These are phyloP conservation scores for Cephonodes hylas DNA, from an alignment of 2,888 invertebrate species.

Conservation along the genomic window DNA sequence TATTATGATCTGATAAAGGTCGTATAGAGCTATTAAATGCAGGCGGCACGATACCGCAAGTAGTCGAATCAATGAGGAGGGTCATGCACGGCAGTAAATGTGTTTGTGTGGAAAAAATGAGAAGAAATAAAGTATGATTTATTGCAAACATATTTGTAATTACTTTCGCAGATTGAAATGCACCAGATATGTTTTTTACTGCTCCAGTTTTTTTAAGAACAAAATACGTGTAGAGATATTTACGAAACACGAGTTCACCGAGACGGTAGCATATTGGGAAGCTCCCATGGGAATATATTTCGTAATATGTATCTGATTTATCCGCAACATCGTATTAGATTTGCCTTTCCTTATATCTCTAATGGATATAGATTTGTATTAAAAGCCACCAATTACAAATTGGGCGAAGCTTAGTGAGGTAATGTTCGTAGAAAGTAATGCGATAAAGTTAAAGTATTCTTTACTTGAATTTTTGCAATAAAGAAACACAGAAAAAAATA, in stretches of 20 bases:
- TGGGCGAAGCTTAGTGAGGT: neutral
- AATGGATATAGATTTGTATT: neutral
- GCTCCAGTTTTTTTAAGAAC: neutral
- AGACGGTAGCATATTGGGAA: neutral
- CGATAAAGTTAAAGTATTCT: neutral
- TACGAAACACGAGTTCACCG: neutral
- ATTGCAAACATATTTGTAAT: neutral
- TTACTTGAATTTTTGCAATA: neutral
- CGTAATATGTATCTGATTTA: neutral
- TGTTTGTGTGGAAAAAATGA: constrained; percentile 1
- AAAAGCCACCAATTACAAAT: neutral
- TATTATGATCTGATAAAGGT: constrained; percentile 10
- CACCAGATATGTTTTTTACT: neutral
- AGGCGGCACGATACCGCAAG: constrained; percentile 5
- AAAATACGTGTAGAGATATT: neutral
- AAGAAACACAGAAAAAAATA: too few relatives aligned
- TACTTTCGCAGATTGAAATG: neutral
- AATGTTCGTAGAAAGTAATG: neutral
- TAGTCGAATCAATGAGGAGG: constrained; percentile 4
- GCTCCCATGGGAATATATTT: neutral
- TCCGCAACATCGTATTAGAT: neutral
- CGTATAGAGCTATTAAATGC: constrained; percentile 1
- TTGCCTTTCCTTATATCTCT: neutral
- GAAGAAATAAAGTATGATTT: neutral
- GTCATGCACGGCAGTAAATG: neutral